Base-by-base conservation (phyloP, 2,888 invertebrate genomes). In the Eupithecia inturbata region DNA sequence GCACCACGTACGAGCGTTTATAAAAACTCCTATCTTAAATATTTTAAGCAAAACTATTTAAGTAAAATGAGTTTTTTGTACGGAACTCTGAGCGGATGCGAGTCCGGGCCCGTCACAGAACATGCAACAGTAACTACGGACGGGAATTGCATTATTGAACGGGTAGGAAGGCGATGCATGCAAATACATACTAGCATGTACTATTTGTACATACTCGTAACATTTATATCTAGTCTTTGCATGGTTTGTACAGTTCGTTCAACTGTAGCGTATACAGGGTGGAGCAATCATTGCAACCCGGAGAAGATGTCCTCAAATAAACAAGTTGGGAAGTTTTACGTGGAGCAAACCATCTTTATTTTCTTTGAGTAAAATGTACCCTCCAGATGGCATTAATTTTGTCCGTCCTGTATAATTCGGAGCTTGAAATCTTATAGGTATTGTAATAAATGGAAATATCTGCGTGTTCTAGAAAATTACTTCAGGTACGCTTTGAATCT, bases 131-230 rank as follows among this genome's bases (percentile, higher is more conserved):
- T 68, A 22, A 3, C 78, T 45, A 63, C 79, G 77, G 83, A 82
- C 80, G 83, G 79, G 79, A 82, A 82, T 79, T 91, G 89, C 89
- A 91, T 91, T 87, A 91, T 91, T 90, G 90, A 91, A 82, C 67
- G 75, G 82, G 80, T 85, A 83, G 88, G 89, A 88, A 89, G 88
- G 85, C 85, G 82, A 78, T 85, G 87, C 87, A 86, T 86, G 83
- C 87, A 85, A 83, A 85, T 57, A 57, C 26, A 22, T 79, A 71
- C 53, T 57, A 68, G 73, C 33, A 71, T 69, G 39, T 74, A 70
- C 66, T 63, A 45, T 62, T 33, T 66, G 67, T 72, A 69, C 41
- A 75, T 70, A n/a, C n/a, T n/a, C n/a, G n/a, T n/a, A 76, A 49
- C 39, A 53, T 64, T 70, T 67, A 71, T 31, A 69, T 62, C 31